Base-by-base conservation (phyloP, 2,888 invertebrate species). In the Hypomecis punctinalis region DNA sequence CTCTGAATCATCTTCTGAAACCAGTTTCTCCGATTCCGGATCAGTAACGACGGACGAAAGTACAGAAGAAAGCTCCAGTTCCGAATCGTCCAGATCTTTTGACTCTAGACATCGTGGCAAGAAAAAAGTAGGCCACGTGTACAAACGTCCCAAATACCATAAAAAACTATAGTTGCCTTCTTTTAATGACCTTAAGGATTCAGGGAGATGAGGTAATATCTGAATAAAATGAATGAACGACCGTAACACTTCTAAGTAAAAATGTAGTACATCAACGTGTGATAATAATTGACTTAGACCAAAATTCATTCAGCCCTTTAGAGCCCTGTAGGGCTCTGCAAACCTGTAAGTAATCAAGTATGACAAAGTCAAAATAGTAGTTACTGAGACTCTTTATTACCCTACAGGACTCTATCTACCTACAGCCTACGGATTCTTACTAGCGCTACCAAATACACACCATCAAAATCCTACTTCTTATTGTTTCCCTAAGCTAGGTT, bases 91-190 rank as follows among this genome's bases (percentile, higher is more conserved):
- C 11, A 43, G 36, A 0, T 55, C 49, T 40, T 57, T 57, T 6
- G 23, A 10, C 6, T 52, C 39, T 11, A 0, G 13, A 39, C 43
- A 10, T 3, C 5, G 23, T 10, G 39, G 23, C 0, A 53, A 43
- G 8, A 63, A 63, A 43, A 54, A 58, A 11, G 5, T 45, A 6
- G 63, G 63, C 47, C 58, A 63, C 40, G 23, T 10, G 2, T 8
- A 33, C 6, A 62, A 49, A 54, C 13, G 36, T 8, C 58, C 58
- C n/a, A 43, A 33, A 4, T n/a, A n/a, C n/a, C n/a, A n/a, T n/a
- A n/a, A n/a, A n/a, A 36, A 49, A 49, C 37, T 42, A 48, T 11
- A 58, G 58, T 49, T 35, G 58, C 11, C 11, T 42, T 49, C 7
- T 6, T 0, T 1, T n/a, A n/a, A n/a, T n/a, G 5, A n/a, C 10